Evolutionary conservation across 30 jellyfish, hydroid and myxozoan species (phyloP), one percentile per base, ranked within the genome.

Genomic region (Sanderia malayensis): DNA sequence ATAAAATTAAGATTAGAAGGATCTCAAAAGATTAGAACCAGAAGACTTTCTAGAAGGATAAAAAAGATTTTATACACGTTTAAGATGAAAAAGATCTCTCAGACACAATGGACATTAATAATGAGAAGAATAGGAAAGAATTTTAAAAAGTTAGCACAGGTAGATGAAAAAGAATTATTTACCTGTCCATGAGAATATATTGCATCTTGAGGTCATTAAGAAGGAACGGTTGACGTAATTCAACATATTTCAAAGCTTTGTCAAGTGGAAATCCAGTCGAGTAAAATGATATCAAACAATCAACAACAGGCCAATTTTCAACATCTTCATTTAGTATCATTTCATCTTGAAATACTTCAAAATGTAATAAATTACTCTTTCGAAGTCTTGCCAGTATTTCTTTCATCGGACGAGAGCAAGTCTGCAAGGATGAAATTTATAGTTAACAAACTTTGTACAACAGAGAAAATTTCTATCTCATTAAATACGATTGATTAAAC

Each of bases 221-320:
- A 2, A 94, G 92, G 37, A 72, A 83, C 22, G 99, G 99, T 30
- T 83, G 81, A 29, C 99, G 52, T 18, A 94, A 93, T 28, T 87
- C 86, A n/a, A 93, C 92, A 74, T 94, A 94, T 26, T 82, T 87
- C 37, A 82, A 70, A 9, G 99, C 99, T 66, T 94, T 86, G 71
- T 79, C 96, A 20, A 94, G 65, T 20, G 97, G 97, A 73, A 86
- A 94, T 2, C 99, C 99, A 60, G 86, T 86, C 8, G 99, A 86
- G 67, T 94, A 94, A 55, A 94, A 94, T 13, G 97, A 94, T 20
- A 94, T 86, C 22, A 94, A 76, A 26, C 96, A 88, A 57, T 87
- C 97, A 37, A 94, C 99, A 44, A 94, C 81, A 0, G 99, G 99
- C 99, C 99, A 94, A 31, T 94, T 81, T 52, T 87, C 96, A 29